These are phyloP conservation scores for Pseudomyrmex pallidus DNA, from an alignment of 1,140 invertebrate species.

Conservation along the genomic window DNA sequence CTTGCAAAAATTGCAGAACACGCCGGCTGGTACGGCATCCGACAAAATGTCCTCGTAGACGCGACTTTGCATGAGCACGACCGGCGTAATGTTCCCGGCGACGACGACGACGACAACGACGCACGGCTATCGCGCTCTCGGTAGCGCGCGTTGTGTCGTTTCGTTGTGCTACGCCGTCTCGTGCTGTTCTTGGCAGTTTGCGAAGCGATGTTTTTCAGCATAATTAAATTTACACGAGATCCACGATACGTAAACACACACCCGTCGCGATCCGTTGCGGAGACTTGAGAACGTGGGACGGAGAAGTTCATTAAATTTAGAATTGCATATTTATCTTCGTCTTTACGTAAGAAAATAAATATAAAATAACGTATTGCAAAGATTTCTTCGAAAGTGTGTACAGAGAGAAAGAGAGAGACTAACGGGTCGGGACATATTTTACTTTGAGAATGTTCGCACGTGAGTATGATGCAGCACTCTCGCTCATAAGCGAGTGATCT, in stretches of 20 bases:
- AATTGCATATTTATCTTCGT: neutral
- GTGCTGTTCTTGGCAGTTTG: constrained; percentile 6
- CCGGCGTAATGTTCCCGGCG: constrained; percentile 21
- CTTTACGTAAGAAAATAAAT: neutral
- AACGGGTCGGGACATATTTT: too few relatives aligned
- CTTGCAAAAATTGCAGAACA: constrained; percentile 46
- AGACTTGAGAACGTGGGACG: neutral
- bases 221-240: constrained; percentile 44
- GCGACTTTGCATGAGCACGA: constrained; percentile 41
- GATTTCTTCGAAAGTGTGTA: too few relatives aligned
- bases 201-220: constrained; percentile 28
- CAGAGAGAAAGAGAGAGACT: too few relatives aligned
- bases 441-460: neutral
- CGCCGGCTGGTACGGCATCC: constrained; percentile 30
- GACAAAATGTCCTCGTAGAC: constrained; percentile 21
- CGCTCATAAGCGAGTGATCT: constrained; percentile 25
- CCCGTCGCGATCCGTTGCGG: neutral
- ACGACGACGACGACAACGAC: neutral
- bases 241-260: neutral
- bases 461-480: neutral
- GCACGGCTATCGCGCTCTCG: constrained; percentile 5
- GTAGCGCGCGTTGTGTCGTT: constrained; percentile 9
- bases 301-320: constrained; percentile 16
- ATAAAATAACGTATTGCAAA: neutral
- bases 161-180: neutral